Conservation (phyloP, 2,888 invertebrate species). For the Junonia oenone region DNA sequence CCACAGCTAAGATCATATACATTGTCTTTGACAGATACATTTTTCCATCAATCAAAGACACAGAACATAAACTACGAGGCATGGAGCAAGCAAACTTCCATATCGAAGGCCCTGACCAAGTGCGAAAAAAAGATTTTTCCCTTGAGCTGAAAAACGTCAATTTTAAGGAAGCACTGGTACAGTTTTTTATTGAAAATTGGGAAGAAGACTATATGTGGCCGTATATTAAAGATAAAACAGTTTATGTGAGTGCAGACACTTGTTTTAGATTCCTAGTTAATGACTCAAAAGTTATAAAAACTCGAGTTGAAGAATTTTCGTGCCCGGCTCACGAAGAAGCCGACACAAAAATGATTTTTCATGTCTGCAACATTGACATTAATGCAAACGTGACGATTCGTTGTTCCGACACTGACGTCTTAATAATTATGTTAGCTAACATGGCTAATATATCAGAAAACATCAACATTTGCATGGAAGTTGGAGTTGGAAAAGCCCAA, state of each 20-base stretch:
- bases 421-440: slow-evolving; percentile 18
- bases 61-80: slow-evolving; percentile 4
- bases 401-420: slow-evolving; percentile 3
- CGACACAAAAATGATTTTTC: neutral
- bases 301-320: neutral
- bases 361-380: neutral
- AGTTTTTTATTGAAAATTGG: neutral
- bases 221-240: neutral
- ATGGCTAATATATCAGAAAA: slow-evolving; percentile 7
- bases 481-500: slow-evolving; percentile 11
- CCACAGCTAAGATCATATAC: neutral
- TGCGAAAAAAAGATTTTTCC: slow-evolving; percentile 8
- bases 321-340: neutral
- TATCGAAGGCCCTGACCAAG: slow-evolving; percentile 8
- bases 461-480: slow-evolving; percentile 13
- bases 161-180: neutral
- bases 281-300: neutral
- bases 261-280: neutral
- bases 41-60: neutral
- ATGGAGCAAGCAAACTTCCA: slow-evolving; percentile 5
- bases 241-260: neutral
- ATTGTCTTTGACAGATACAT: neutral
- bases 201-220: neutral
- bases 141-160: slow-evolving; percentile 1
- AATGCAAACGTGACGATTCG: neutral